Conservation (phyloP, 2,113 vertebrate species). For the Xerus inauris region DNA sequence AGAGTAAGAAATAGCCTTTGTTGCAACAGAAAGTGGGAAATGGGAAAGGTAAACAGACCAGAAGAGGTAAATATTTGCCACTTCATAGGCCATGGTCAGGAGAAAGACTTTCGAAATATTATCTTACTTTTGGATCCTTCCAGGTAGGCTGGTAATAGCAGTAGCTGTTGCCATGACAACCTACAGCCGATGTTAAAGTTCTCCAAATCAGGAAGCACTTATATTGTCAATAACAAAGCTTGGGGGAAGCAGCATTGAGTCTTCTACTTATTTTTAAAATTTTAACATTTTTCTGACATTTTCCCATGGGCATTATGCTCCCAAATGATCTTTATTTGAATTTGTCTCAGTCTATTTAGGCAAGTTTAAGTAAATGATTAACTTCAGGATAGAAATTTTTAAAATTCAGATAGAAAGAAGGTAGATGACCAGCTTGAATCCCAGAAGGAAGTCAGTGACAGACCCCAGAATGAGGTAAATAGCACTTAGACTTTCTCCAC, state of each 20-base stretch:
- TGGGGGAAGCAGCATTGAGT: constrained; percentile 12
- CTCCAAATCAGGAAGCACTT: constrained; percentile 56
- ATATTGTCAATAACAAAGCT: constrained; percentile 55
- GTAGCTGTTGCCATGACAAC: constrained; percentile 63
- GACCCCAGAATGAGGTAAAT: not conserved
- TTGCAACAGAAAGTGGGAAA: constrained; percentile 4
- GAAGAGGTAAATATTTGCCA: constrained; percentile 15
- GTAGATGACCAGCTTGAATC: not conserved
- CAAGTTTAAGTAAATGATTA: constrained; percentile 38
- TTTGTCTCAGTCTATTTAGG: not conserved
- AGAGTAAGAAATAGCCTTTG: not conserved
- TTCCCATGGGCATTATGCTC: not conserved
- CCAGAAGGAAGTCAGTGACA: not conserved
- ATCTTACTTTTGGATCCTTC: constrained; percentile 33
- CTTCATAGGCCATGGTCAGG: not conserved
- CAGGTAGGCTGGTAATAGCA: constrained; percentile 56
- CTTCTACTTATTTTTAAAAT: constrained; percentile 48
- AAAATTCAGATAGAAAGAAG: constrained; percentile 54
- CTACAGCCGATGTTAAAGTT: constrained; percentile 48
- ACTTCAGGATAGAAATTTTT: constrained; percentile 6
- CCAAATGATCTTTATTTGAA: constrained; percentile 44
- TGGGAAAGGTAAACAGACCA: not conserved
- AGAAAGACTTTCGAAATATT: constrained; percentile 53
- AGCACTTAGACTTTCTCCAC: not conserved
- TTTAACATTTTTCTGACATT: constrained; percentile 38